Base-by-base conservation (phyloP, 2,888 invertebrate genomes). In the Sphaerophoria rueppellii region DNA sequence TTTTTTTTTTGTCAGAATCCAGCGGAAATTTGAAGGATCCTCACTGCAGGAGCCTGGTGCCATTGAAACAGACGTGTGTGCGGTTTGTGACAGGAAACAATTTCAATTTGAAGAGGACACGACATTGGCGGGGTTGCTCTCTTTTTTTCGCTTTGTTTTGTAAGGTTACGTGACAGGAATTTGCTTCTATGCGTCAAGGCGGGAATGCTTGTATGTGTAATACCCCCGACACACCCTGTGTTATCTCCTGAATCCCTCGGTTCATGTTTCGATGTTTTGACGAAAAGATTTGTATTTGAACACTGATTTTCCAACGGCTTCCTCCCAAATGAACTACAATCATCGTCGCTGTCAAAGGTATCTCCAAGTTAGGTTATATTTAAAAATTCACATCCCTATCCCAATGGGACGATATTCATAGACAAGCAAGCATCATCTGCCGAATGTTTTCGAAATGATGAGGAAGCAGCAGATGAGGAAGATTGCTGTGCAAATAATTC, bases 81-180 rank as follows among this genome's bases (percentile, higher is more conserved):
- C 58, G 76, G 81, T 76, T 77, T 54, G 40, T 60, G 72, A 72
- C 58, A 73, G 80, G 80, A 85, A 81, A 77, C 81, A 85, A 81
- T 85, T 85, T 85, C 85, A 85, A 85, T 81, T 81, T 85, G 70
- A 85, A 81, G 81, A 85, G 85, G 76, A 81, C 81, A 70, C 70
- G 76, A 58, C 52, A 70, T 69, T 71, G 46, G 46, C 54, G 58
- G 35, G 58, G 57, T 55, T 37, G 60, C 24, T 24, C 24, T 16
- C 50, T 12, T 43, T 32, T 54, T 63, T n/a, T n/a, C n/a, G n/a
- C n/a, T n/a, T 54, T 3, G 69, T 24, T 24, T 24, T 24, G 24
- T 24, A 50, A 50, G 70, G 12, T 9, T 11, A 76, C 85, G 81
- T 85, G 85, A 81, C 85, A 81, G 70, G 85, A 85, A 85, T 81